Base-by-base conservation (phyloP, 2,113 vertebrate species). In the Neofelis nebulosa region DNA sequence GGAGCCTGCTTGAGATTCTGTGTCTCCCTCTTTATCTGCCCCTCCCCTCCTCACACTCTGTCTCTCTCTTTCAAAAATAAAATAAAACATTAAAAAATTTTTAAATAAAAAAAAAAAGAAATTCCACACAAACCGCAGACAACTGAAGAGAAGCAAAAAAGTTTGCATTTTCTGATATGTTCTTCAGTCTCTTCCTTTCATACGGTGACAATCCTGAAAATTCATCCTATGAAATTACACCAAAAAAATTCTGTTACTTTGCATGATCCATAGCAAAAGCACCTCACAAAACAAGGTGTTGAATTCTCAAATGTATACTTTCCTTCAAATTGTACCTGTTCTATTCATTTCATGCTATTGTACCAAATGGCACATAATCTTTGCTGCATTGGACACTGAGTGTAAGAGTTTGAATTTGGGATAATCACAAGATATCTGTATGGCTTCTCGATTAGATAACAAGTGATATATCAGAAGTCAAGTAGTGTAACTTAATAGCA, bases 81-180 rank as follows among this genome's bases (percentile, higher is more conserved):
- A 61, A 61, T 9, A 61, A 61, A 23, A 61, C 57, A 61, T 23
- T 61, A 61, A 61, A 61, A 55, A 61, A 23, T 7, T 19, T 8
- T 57, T 61, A 9, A 61, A 61, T 50, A 61, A 21, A 38, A 19
- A 61, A 61, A 61, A 61, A 55, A 61, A 95, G 9, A 96, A 93
- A 93, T 8, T 50, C 23, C 14, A 8, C 3, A 50, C 98, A 93
- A 96, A 99, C 99, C 99, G 99, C 95, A 11, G 98, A 98, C 48
- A 99, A 96, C 69, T 99, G 96, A 25, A 99, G 94, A 57, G 99
- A 97, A 92, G 99, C 98, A 69, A 99, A 99, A 97, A 99, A 99
- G 9, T 99, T 98, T 3, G 98, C 99, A 95, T 99, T 99, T 97
- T 99, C 98, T 85, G 98, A 98, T 29, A 99, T 99, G 94, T 99